These are phyloP conservation scores for Tachypleus tridentatus DNA, from an alignment of 1,140 invertebrate species.

Conservation along the genomic window DNA sequence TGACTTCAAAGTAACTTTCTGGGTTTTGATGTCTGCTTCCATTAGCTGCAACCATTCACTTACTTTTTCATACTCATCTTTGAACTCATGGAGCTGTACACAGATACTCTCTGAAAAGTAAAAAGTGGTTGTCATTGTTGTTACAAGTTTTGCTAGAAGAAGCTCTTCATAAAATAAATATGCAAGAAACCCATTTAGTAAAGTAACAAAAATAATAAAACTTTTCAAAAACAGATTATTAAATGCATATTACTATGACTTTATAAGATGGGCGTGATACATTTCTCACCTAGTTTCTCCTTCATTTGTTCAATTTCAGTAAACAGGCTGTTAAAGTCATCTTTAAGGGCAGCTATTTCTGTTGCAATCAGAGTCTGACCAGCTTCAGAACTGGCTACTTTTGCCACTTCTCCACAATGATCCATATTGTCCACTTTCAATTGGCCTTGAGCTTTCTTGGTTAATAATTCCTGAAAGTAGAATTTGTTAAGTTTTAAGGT, in stretches of 20 bases:
- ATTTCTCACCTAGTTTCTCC: slow-evolving; percentile 45
- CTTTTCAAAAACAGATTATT: too few species aligned
- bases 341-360: slow-evolving; percentile 66
- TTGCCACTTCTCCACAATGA: slow-evolving; percentile 70
- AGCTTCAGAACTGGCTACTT: slow-evolving; percentile 60
- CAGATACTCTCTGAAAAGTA: slow-evolving; percentile 50
- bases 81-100: slow-evolving; percentile 74
- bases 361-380: slow-evolving; percentile 68
- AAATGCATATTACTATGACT: too few species aligned
- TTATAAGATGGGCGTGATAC: not conserved
- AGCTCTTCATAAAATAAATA: too few species aligned
- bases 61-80: slow-evolving; percentile 79
- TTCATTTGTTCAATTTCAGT: slow-evolving; percentile 75
- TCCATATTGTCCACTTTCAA: slow-evolving; percentile 70
- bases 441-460: slow-evolving; percentile 82
- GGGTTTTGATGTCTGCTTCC: slow-evolving; percentile 79
- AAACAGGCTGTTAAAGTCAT: slow-evolving; percentile 72
- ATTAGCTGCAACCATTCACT: slow-evolving; percentile 90
- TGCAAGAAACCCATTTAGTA: too few species aligned
- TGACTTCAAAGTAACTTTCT: slow-evolving; percentile 68
- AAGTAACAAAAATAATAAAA: too few species aligned
- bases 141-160: too few species aligned
- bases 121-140: not conserved
- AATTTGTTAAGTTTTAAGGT: too few species aligned
- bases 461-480: slow-evolving; percentile 47